These are phyloP conservation scores for Neoitamus cyanurus DNA, from an alignment of 2,888 invertebrate species.

Conservation along the genomic window DNA sequence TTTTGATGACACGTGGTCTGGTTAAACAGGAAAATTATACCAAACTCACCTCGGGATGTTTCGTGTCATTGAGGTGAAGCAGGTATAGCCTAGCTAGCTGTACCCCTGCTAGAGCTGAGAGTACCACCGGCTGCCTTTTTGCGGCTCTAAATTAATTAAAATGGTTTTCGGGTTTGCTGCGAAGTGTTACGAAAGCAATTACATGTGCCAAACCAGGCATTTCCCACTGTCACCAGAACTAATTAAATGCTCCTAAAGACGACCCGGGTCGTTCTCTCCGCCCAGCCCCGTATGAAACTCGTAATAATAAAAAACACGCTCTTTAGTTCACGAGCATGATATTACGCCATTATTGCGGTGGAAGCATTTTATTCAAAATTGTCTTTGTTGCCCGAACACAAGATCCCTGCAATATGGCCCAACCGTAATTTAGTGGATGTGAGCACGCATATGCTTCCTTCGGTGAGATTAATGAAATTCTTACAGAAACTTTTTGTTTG, in stretches of 20 bases:
- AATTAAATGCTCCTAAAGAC: slow-evolving; percentile 36
- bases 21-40: slow-evolving; percentile 6
- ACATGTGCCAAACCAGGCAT: slow-evolving; percentile 39
- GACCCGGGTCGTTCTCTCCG: background rate
- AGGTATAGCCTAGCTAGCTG: background rate
- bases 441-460: slow-evolving; percentile 20
- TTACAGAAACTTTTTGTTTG: background rate
- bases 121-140: slow-evolving; percentile 6
- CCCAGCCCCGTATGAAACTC: background rate
- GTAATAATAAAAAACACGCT: background rate
- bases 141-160: slow-evolving; percentile 41
- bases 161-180: slow-evolving; percentile 15
- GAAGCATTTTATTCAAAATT: slow-evolving; percentile 33
- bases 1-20: slow-evolving; percentile 13
- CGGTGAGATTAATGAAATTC: slow-evolving; percentile 28
- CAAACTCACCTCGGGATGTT: background rate
- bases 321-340: slow-evolving; percentile 19
- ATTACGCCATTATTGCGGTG: slow-evolving; percentile 35
- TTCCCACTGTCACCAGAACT: slow-evolving; percentile 33
- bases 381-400: background rate
- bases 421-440: slow-evolving; percentile 14
- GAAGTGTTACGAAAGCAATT: slow-evolving; percentile 38
- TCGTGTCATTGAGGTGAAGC: background rate
- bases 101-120: background rate
- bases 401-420: background rate